phyloP scores from a whole-genome alignment of 2,888 invertebrate genomes.

The Thecocarcelia acutangulata region DNA sequence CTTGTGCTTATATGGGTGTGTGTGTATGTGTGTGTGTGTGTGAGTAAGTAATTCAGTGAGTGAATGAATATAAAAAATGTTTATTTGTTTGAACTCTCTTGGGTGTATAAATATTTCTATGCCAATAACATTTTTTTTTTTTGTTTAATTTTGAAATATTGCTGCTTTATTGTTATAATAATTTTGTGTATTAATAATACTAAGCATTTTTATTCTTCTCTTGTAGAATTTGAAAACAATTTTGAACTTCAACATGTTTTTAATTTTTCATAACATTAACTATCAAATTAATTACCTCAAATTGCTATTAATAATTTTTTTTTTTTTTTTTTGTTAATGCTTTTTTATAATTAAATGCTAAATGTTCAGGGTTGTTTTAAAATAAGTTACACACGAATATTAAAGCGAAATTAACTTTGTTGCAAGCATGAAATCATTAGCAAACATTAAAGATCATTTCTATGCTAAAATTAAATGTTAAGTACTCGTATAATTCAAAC shows the following conservation, averaged over 20 bases:
- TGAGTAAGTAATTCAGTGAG: no score
- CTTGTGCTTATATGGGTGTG: conserved; percentile 17
- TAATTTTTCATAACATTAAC: conserved; percentile 45
- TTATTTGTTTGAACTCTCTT: conserved; percentile 33
- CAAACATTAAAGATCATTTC: conserved; percentile 4
- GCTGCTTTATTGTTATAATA: conserved; percentile 23
- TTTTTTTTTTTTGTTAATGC: conserved; percentile 20
- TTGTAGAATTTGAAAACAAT: background rate
- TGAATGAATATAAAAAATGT: background rate
- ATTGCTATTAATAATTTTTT: conserved; percentile 36
- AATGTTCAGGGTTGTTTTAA: conserved; percentile 49
- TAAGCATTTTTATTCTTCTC: background rate
- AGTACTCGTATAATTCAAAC: no score
- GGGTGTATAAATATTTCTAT: conserved; percentile 53
- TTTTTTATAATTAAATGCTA: conserved; percentile 49
- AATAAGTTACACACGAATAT: conserved; percentile 15
- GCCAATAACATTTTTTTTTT: background rate
- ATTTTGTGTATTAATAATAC: conserved; percentile 32
- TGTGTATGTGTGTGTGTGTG: background rate
- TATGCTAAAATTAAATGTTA: conserved; percentile 11
- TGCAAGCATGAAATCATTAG: conserved; percentile 23
- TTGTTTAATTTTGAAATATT: background rate
- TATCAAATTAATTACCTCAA: conserved; percentile 56
- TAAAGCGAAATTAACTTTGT: background rate
- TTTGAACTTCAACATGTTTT: conserved; percentile 22